Percentiles rank a stretch among this genome's conserved stretches.
Conservation (phyloP, 2,888 invertebrate genomes). For the Phoronis australis region DNA sequence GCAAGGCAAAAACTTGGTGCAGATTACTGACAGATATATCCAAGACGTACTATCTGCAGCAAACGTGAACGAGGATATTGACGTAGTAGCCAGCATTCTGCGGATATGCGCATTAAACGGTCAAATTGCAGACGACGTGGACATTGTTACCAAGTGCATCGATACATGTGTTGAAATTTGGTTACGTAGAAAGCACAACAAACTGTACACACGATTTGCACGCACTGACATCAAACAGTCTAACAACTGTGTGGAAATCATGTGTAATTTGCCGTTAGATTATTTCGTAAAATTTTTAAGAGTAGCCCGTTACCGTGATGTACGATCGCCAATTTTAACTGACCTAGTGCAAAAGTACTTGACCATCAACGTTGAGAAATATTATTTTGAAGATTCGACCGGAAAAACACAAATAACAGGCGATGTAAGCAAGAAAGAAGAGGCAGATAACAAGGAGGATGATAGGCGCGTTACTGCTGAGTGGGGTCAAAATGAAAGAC, state of each 20-base stretch:
- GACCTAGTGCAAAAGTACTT: slow-evolving; percentile 28
- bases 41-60: slow-evolving; percentile 39
- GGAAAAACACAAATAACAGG: too few species aligned
- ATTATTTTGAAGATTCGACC: too few species aligned
- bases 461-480: slow-evolving; percentile 12
- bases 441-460: slow-evolving; percentile 9
- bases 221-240: slow-evolving; percentile 20
- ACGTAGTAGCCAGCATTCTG: slow-evolving; percentile 28
- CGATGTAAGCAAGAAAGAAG: slow-evolving; percentile 17
- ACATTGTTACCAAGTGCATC: slow-evolving; percentile 30
- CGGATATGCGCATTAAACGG: slow-evolving; percentile 30
- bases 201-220: slow-evolving; percentile 29
- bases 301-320: slow-evolving; percentile 30
- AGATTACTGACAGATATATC: slow-evolving; percentile 38
- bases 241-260: slow-evolving; percentile 12
- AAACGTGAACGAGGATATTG: slow-evolving; percentile 32
- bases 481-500: slow-evolving; percentile 4
- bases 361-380: slow-evolving; percentile 16
- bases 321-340: slow-evolving; percentile 25
- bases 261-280: slow-evolving; percentile 28
- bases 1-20: slow-evolving; percentile 36
- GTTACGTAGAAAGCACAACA: too few species aligned
- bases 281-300: slow-evolving; percentile 35
- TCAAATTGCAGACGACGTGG: slow-evolving; percentile 32
- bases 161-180: slow-evolving; percentile 43